Conservation (phyloP, 2,797 vertebrate genomes). For the Neosalanx taihuensis region DNA sequence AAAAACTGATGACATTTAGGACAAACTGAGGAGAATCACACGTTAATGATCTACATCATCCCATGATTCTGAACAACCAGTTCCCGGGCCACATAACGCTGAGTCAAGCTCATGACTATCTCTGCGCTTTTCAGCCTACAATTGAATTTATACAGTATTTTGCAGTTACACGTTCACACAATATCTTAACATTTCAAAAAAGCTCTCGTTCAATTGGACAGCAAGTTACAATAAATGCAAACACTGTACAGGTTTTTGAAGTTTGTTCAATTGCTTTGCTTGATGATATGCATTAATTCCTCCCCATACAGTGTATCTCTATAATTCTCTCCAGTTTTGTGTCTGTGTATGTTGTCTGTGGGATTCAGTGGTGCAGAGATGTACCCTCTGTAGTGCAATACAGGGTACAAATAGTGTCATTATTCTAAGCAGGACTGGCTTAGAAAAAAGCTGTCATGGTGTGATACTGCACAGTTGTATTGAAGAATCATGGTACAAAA, state of each 20-base stretch:
- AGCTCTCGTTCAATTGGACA: background rate
- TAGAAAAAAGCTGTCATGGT: too few relatives aligned
- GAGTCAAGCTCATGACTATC: conserved; percentile 23
- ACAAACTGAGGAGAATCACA: conserved; percentile 52
- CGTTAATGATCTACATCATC: conserved; percentile 59
- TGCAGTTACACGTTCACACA: background rate
- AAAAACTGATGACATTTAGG: conserved; percentile 48
- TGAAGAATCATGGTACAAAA: too few relatives aligned
- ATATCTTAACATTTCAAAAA: background rate
- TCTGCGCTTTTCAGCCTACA: conserved; percentile 25
- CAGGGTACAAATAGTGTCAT: background rate
- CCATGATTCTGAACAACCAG: conserved; percentile 46
- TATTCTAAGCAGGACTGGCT: background rate
- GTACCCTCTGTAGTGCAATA: background rate
- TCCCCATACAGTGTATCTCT: background rate
- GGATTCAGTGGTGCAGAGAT: background rate
- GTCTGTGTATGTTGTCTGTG: background rate
- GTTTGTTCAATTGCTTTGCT: background rate
- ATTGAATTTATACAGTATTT: conserved; percentile 19
- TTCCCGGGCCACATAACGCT: conserved; percentile 36
- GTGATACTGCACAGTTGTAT: too few relatives aligned
- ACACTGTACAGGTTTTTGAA: background rate
- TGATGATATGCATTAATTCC: background rate
- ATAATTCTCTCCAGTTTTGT: background rate
- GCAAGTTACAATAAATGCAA: background rate